Percentiles rank a stretch among this genome's conserved stretches.
Conservation (phyloP, 2,113 vertebrate species). For the Agelaius tricolor region DNA sequence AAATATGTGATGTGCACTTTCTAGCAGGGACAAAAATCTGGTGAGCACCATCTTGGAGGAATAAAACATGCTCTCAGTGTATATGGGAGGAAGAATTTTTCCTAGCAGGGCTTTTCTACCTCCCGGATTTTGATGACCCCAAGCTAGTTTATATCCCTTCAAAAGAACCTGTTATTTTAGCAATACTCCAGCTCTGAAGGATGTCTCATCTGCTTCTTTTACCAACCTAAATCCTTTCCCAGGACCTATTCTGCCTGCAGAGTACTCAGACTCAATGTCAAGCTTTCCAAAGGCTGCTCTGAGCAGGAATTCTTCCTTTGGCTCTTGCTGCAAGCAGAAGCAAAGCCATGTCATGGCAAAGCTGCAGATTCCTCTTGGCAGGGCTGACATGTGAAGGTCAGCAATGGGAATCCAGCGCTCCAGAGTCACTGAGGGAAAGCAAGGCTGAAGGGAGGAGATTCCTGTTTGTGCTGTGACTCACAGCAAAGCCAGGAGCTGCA, state of each 20-base stretch:
- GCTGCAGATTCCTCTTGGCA: background rate
- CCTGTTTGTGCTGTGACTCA: background rate
- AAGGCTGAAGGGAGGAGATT: background rate
- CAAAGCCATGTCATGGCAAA: background rate
- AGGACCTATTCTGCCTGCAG: background rate
- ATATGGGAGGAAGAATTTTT: background rate
- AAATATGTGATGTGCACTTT: background rate
- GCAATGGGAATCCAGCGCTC: accelerated
- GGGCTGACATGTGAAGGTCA: accelerated
- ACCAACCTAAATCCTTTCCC: background rate
- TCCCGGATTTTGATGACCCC: background rate
- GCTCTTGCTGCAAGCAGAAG: background rate
- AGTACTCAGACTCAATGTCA: background rate
- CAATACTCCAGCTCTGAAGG: background rate
- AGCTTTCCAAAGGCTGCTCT: background rate
- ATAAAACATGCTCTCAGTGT: background rate
- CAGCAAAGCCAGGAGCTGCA: background rate
- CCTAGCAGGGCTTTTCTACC: background rate
- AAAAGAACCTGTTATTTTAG: background rate
- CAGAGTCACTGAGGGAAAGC: background rate
- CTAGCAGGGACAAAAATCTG: background rate
- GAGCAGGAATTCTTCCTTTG: background rate
- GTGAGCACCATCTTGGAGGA: background rate
- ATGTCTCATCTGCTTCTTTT: background rate
- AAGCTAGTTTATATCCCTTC: background rate